Evolutionary conservation across 2,113 vertebrate species (phyloP), one percentile per base, ranked within the genome.

Genomic region (Sardina pilchardus): DNA sequence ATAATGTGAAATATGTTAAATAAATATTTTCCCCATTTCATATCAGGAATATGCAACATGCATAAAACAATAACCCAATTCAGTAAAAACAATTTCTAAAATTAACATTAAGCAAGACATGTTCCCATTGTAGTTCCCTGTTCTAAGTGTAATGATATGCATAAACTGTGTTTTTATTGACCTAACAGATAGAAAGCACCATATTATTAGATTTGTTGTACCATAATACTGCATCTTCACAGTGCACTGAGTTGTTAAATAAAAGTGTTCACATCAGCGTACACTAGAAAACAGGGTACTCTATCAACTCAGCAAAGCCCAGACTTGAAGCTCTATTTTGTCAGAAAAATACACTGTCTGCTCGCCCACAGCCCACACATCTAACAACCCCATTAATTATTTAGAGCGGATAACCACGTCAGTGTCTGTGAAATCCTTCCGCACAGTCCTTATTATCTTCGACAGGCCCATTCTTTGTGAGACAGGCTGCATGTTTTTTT

Each of bases 311-410:
- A 71, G n/a, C 26, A 71, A 71, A 71, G n/a, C 63, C n/a, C 63
- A 71, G 26, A 30, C 63, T 26, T 26, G 5, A 71, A 26, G n/a
- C 26, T 26, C 26, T 12, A n/a, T 71, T 71, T 36, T 36, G 34
- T 36, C 71, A 78, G 34, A 36, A 78, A 78, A 78, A 67, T 30
- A 67, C n/a, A 67, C n/a, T 30, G 26, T 67, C 6, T 67, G 63
- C 71, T 36, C 9, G 9, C 30, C 10, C 30, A 78, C 34, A 36
- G 63, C 5, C 8, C 71, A 17, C 9, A 78, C 71, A 78, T 78
- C 71, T 78, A 78, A 78, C 71, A 39, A 78, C 71, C 71, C 26
- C 30, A 78, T 78, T 78, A 36, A 78, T 78, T 78, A 78, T 34
- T 78, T 34, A 34, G 71, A 30, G 16, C 71, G 36, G 34, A 78